phyloP scores from a whole-genome alignment of 1,140 invertebrate species.

The Cydia pomonella region DNA sequence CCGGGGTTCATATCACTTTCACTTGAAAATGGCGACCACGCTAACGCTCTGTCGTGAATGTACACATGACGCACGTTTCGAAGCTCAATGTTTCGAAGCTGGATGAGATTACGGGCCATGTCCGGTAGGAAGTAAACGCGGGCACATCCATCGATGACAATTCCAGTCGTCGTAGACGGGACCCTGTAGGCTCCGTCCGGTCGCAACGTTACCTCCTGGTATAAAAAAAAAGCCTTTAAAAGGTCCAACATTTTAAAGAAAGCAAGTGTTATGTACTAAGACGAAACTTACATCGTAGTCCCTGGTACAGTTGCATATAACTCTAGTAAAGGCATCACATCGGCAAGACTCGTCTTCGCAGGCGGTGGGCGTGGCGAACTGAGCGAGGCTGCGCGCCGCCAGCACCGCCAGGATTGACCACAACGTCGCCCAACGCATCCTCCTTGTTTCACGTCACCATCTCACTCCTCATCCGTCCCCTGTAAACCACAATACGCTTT shows the following conservation, averaged over 20 bases:
- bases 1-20: slow-evolving; percentile 66
- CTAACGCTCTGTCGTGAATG: slow-evolving; percentile 63
- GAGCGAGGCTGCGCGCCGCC: slow-evolving; percentile 52
- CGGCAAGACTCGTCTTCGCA: slow-evolving; percentile 81
- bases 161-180: slow-evolving; percentile 78
- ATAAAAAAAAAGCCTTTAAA: slow-evolving; percentile 40
- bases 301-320: slow-evolving; percentile 81
- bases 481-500: slow-evolving; percentile 44
- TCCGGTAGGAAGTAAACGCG: slow-evolving; percentile 78
- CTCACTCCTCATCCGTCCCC: slow-evolving; percentile 48
- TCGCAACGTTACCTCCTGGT: slow-evolving; percentile 82
- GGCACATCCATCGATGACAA: slow-evolving; percentile 80
- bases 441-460: slow-evolving; percentile 67
- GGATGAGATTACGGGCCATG: slow-evolving; percentile 64
- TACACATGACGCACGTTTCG: slow-evolving; percentile 57
- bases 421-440: slow-evolving; percentile 64
- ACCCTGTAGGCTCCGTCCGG: slow-evolving; percentile 81
- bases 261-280: neutral
- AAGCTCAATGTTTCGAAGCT: slow-evolving; percentile 65
- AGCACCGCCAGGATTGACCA: slow-evolving; percentile 58
- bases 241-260: neutral
- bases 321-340: slow-evolving; percentile 81
- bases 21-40: slow-evolving; percentile 63
- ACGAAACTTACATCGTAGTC: slow-evolving; percentile 73
- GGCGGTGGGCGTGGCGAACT: slow-evolving; percentile 69